These are phyloP conservation scores for Labeo calbasu DNA, from an alignment of 2,797 vertebrate species.

Conservation along the genomic window DNA sequence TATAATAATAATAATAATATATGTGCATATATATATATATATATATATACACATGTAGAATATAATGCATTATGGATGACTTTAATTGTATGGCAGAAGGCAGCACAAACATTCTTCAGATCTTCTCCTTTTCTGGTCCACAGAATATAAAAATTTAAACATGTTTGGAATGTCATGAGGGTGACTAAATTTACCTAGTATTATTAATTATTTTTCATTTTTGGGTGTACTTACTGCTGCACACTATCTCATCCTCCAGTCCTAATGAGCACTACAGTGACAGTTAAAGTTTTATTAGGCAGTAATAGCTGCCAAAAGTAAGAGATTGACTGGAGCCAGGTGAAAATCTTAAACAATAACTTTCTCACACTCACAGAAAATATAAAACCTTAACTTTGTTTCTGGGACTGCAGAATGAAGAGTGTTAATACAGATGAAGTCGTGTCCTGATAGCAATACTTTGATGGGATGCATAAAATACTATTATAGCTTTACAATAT, in stretches of 20 bases:
- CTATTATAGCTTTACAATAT: neutral
- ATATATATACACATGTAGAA: neutral
- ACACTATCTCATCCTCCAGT: neutral
- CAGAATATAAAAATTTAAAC: neutral
- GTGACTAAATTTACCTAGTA: neutral
- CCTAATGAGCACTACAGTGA: neutral
- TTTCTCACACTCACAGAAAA: neutral
- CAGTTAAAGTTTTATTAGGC: neutral
- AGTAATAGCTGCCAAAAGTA: neutral
- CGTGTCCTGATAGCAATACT: neutral
- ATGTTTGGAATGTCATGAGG: neutral
- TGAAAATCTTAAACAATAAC: neutral
- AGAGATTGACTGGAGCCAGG: neutral
- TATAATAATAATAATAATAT: neutral
- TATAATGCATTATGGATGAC: neutral
- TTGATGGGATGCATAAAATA: neutral
- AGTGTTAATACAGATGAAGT: neutral
- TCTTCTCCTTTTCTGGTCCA: neutral
- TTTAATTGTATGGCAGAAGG: neutral
- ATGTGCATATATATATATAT: too few relatives aligned
- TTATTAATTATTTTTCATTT: neutral
- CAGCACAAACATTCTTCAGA: neutral
- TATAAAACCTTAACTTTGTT: constrained; percentile 3
- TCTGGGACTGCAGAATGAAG: neutral
- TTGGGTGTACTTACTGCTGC: neutral